Base-by-base conservation (phyloP, 35 echinoderm and acorn worm genomes). In the Heliocidaris erythrogramma region DNA sequence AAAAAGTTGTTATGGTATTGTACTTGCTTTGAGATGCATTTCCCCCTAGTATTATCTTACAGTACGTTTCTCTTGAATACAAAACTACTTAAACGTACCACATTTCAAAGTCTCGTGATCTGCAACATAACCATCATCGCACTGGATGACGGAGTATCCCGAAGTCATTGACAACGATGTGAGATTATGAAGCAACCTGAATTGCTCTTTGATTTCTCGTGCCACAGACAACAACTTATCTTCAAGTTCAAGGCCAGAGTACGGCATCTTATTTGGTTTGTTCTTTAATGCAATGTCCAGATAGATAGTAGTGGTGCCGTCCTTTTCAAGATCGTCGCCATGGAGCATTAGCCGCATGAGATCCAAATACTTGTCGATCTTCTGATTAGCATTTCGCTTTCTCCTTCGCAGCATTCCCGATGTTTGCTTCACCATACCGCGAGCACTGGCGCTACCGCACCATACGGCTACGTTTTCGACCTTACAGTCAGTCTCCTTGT, bases 391-490 rank as follows among this genome's bases (percentile, higher is more conserved):
- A 32, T 88, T 31, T 88, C 86, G 86, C 86, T 88, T 88, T 21
- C 86, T 32, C 16, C 86, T 14, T 13, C 86, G 29, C 86, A 10
- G 30, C 8, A 88, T 14, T 35, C 27, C 31, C 86, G 14, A 21
- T 7, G 6, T 32, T 9, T 18, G 86, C 31, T 32, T 31, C 30
- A 32, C 10, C 47, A 88, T 48, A 21, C 31, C 86, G 10, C 18
- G 86, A 13, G 86, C 86, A 32, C 5, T 27, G 86, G 18, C 86
- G 86, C 31, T 27, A 13, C 86, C 86, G 31, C 86, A 88, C 31
- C 31, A 88, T 0, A 88, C 86, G 86, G 18, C 31, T 29, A 88
- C 86, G 86, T 88, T 88, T 35, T 88, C 86, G 86, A 88, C 86
- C 86, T 16, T 5, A 29, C 86, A 88, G 8, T 32, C 86, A 11